Evolutionary conservation across 2,888 invertebrate genomes (phyloP).

Genomic region (Archips crataeganus): DNA sequence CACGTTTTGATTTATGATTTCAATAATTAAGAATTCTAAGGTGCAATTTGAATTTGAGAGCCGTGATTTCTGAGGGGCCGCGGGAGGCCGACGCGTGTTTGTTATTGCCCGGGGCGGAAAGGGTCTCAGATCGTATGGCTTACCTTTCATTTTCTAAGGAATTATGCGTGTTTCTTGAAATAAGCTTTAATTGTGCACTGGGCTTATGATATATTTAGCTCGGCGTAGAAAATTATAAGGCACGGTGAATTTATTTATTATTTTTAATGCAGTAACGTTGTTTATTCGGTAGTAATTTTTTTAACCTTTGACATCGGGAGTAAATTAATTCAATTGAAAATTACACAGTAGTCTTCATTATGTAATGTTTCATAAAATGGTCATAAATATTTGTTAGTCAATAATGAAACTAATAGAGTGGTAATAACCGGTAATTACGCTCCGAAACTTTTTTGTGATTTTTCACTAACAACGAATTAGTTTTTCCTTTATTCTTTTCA

Average conservation of each 20-base stretch:
- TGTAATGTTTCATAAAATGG: neutral
- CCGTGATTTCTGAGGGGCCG: constrained; percentile 73
- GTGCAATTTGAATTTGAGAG: constrained; percentile 84
- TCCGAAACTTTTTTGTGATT: too few species aligned
- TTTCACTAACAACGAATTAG: too few species aligned
- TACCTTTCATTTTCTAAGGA: constrained; percentile 75
- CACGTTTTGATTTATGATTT: constrained; percentile 86
- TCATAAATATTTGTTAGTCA: neutral
- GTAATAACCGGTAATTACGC: too few species aligned
- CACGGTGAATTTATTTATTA: neutral
- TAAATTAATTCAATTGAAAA: neutral
- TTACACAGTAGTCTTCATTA: neutral
- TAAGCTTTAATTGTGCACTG: constrained; percentile 41
- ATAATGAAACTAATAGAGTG: too few species aligned
- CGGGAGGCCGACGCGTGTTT: constrained; percentile 82
- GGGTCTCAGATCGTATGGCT: constrained; percentile 72
- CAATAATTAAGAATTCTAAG: constrained; percentile 86
- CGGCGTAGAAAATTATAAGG: neutral
- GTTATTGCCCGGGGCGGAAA: constrained; percentile 80
- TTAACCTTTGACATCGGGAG: neutral
- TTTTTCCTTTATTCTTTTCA: too few species aligned
- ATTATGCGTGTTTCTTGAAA: constrained; percentile 57
- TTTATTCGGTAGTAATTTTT: neutral
- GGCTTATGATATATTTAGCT: constrained; percentile 20
- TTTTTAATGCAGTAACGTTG: neutral